Evolutionary conservation across 2,113 vertebrate genomes (phyloP).

Genomic region (Hippocampus barbouri): DNA sequence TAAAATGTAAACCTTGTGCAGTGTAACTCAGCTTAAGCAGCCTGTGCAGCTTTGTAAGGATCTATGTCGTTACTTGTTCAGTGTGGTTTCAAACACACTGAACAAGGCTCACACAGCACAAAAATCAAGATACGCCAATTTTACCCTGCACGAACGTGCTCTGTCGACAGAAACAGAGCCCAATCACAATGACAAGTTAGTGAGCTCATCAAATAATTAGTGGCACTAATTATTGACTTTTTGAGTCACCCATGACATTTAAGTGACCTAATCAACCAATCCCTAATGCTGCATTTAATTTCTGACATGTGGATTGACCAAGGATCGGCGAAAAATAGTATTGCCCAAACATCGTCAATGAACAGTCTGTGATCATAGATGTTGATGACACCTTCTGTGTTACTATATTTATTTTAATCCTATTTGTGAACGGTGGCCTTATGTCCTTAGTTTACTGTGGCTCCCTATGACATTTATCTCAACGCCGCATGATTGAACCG

Average conservation of each 20-base stretch:
- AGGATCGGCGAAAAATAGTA: not conserved
- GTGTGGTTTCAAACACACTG: no score
- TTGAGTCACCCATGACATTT: not conserved
- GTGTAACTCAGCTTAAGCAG: constrained; percentile 25
- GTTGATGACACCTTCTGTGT: not conserved
- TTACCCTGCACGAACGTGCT: no score
- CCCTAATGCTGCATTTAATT: not conserved
- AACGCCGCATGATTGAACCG: constrained; percentile 23
- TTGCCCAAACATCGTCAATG: not conserved
- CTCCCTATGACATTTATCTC: constrained; percentile 24
- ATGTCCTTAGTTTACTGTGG: constrained; percentile 16
- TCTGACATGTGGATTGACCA: not conserved
- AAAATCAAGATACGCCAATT: no score
- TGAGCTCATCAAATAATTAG: not conserved
- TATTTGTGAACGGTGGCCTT: not conserved
- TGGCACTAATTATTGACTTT: not conserved
- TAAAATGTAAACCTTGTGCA: constrained; percentile 17
- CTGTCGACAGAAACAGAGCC: no score
- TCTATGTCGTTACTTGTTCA: constrained; percentile 38
- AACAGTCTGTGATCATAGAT: not conserved
- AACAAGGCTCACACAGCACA: no score
- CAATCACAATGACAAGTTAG: not conserved
- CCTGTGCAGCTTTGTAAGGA: constrained; percentile 33
- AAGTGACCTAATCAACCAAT: not conserved
- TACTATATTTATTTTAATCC: constrained; percentile 6